Conservation (phyloP, 2,113 vertebrate genomes). For the Bufo bufo region DNA sequence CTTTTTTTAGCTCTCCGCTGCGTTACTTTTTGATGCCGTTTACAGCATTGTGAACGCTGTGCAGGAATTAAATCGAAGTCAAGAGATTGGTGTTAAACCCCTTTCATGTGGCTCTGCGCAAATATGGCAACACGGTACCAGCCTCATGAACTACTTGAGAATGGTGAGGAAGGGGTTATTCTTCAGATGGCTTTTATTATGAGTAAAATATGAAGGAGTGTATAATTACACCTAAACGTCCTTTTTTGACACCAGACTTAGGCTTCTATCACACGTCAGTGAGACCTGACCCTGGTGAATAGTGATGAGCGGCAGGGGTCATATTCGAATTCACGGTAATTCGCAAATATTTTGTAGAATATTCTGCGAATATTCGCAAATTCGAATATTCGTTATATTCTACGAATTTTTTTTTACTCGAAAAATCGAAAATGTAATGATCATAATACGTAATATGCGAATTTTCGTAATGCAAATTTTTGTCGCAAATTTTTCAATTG, state of each 20-base stretch:
- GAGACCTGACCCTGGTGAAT: too few relatives aligned
- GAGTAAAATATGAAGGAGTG: background rate
- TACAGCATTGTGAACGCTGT: constrained; percentile 90
- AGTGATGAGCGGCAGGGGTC: too few relatives aligned
- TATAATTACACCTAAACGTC: background rate
- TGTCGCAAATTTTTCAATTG: too few relatives aligned
- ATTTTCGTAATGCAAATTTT: too few relatives aligned
- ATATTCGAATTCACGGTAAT: too few relatives aligned
- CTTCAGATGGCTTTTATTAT: background rate
- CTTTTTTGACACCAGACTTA: background rate
- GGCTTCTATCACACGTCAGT: too few relatives aligned
- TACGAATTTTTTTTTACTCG: too few relatives aligned
- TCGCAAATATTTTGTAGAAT: too few relatives aligned
- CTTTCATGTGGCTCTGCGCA: constrained; percentile 96
- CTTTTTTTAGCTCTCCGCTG: constrained; percentile 85
- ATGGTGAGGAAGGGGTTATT: constrained; percentile 83
- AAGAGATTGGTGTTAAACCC: constrained; percentile 94
- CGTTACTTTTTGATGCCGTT: constrained; percentile 91
- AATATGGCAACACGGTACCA: constrained; percentile 99
- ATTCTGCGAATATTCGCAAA: too few relatives aligned
- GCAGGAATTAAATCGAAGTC: constrained; percentile 95
- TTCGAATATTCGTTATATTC: too few relatives aligned
- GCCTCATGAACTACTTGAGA: constrained; percentile 98
- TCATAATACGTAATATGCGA: too few relatives aligned
- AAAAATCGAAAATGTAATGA: too few relatives aligned